Evolutionary conservation across 1,140 invertebrate species (phyloP).

Genomic region (Chironomus striatipennis): DNA sequence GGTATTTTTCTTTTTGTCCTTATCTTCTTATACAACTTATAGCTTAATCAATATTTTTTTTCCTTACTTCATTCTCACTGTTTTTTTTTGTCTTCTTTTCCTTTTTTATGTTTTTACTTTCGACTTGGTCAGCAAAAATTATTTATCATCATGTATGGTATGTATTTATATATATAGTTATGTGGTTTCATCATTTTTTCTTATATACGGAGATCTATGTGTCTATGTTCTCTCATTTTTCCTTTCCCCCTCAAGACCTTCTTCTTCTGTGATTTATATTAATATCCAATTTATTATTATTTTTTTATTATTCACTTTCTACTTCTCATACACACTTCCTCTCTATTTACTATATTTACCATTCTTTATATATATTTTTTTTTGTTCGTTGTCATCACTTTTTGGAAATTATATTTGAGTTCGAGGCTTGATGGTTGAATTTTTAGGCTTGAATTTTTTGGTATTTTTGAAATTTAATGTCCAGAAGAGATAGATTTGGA

Average conservation of each 20-base stretch:
- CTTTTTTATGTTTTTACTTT: background rate
- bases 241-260: background rate
- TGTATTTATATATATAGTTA: background rate
- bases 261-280: no score
- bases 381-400: no score
- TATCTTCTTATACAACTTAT: background rate
- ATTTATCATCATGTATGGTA: background rate
- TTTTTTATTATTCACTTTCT: no score
- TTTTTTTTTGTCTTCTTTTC: background rate
- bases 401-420: no score
- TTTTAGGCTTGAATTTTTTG: no score
- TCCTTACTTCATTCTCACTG: background rate
- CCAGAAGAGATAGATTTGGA: no score
- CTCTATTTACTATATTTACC: no score
- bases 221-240: background rate
- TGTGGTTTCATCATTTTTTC: background rate
- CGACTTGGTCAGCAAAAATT: conserved; percentile 22
- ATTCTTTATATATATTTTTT: no score
- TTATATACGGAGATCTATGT: conserved; percentile 11
- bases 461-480: no score
- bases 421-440: no score
- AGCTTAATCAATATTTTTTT: background rate
- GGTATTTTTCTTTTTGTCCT: background rate
- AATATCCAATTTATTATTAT: no score
- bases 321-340: no score